Evolutionary conservation across 2,888 invertebrate genomes (phyloP), one percentile per base, ranked within the genome.

Genomic region (Panopea generosa): DNA sequence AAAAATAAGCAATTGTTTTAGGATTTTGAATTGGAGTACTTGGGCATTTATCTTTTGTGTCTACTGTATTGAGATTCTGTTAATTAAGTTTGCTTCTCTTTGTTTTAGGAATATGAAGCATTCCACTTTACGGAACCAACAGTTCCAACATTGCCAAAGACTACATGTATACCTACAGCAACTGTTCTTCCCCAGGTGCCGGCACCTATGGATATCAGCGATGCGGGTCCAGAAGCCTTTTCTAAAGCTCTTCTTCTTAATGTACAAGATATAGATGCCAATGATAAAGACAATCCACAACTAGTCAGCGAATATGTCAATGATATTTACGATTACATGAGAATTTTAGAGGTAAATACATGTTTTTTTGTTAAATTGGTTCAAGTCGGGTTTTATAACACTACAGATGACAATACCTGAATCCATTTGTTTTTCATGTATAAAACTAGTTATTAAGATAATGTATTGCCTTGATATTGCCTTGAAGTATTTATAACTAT

Each of bases 321-420:
- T 82, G 98, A 98, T 87, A 98, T 99, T 90, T 98, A 97, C 90
- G 93, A 94, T 20, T 97, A 98, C 93, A 94, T 98, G 89, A 95
- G 95, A 80, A 93, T 94, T 57, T 92, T 98, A 75, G 98, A 98
- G 93, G 94, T 91, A 82, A 60, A 77, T 65, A 11, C 33, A 4
- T n/a, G n/a, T n/a, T n/a, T n/a, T n/a, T n/a, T n/a, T n/a, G n/a
- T n/a, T n/a, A n/a, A n/a, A n/a, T n/a, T n/a, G n/a, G n/a, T n/a
- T n/a, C n/a, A n/a, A n/a, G n/a, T n/a, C n/a, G n/a, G n/a, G n/a
- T n/a, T n/a, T n/a, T n/a, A n/a, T n/a, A n/a, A n/a, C n/a, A n/a
- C n/a, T n/a, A n/a, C n/a, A n/a, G n/a, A n/a, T n/a, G n/a, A n/a
- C n/a, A n/a, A n/a, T n/a, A n/a, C n/a, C n/a, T n/a, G n/a, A n/a